Base-by-base conservation (phyloP, 1,140 invertebrate genomes). In the Heliothis virescens region DNA sequence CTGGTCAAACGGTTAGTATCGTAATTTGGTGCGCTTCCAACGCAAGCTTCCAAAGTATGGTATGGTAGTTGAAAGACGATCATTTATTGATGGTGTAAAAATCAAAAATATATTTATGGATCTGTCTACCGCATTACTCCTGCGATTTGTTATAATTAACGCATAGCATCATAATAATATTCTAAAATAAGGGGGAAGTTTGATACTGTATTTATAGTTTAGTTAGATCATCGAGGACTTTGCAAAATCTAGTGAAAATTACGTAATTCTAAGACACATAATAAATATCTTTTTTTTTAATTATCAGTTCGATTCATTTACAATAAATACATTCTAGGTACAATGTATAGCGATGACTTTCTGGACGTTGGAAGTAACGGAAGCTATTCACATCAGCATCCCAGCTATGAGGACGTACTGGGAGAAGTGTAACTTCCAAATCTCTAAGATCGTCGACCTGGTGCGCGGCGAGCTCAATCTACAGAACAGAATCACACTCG, bases 401-500 rank as follows among this genome's bases (percentile, higher is more conserved):
- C 76, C 92, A 7, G 95, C 92, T 4, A 94, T 96, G 91, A 92
- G 90, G 59, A 86, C 89, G 15, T 96, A 96, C 85, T 95, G 96
- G 88, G 91, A 95, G 13, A 96, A 95, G 79, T 96, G 95, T 85
- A 96, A 96, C 69, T 89, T 86, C 67, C 98, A 99, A 83, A 97
- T 98, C 59, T 96, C 95, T 26, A 97, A 98, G 85, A 98, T 99
- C 85, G 98, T 99, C 0, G 96, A 97, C 82, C 95, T 99, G 53
- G 98, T 99, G 0, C 95, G 98, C 75, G 98, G 98, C 4, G 97
- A 98, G 88, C 95, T 99, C 2, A 98, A 97, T 76, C 96, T 96
- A 67, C 98, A 99, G 92, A 99, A 98, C 94, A 96, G 98, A 73
- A 98, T 98, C 2, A 99, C 98, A 1, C 95, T 99, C 18, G 98